Percentiles rank a stretch among this genome's conserved stretches.
phyloP scores from a whole-genome alignment of 1,140 invertebrate species.

The Caenorhabditis brenneri region DNA sequence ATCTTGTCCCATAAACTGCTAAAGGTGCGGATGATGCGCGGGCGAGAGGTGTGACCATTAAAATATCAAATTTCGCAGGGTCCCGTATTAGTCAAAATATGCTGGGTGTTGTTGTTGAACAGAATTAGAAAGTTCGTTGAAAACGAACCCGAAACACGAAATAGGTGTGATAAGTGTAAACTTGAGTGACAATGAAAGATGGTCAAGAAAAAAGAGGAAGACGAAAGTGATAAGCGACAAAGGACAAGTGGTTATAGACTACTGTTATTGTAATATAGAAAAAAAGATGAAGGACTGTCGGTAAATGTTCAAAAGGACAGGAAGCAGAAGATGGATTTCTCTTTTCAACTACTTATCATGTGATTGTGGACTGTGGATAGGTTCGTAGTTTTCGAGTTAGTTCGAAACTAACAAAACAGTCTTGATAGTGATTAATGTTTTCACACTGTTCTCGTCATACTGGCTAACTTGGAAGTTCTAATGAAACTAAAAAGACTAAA shows the following conservation, averaged over 20 bases:
- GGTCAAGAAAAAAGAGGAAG: not conserved
- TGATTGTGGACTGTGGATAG: not conserved
- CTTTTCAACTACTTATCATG: not conserved
- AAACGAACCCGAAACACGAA: too few species aligned
- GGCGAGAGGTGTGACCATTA: conserved; percentile 43
- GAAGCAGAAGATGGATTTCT: not conserved
- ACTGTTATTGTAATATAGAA: conserved; percentile 30
- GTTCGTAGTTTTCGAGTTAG: not conserved
- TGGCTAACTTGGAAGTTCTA: too few species aligned
- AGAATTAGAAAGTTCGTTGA: too few species aligned
- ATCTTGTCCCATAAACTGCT: conserved; percentile 38
- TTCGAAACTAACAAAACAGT: too few species aligned
- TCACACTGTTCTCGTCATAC: too few species aligned
- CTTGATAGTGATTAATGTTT: too few species aligned
- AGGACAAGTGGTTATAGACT: not conserved
- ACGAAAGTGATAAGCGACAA: conserved; percentile 27
- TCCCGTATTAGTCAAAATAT: not conserved
- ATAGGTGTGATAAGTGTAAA: conserved; percentile 18
- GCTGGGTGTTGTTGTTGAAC: not conserved
- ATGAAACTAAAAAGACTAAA: not conserved
- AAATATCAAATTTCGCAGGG: conserved; percentile 32
- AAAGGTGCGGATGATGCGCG: conserved; percentile 36
- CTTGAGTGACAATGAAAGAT: conserved; percentile 10
- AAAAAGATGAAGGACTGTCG: not conserved
- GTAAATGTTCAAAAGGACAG: conserved; percentile 24